phyloP scores from a whole-genome alignment of 2,113 vertebrate species.

The Carettochelys insculpta region DNA sequence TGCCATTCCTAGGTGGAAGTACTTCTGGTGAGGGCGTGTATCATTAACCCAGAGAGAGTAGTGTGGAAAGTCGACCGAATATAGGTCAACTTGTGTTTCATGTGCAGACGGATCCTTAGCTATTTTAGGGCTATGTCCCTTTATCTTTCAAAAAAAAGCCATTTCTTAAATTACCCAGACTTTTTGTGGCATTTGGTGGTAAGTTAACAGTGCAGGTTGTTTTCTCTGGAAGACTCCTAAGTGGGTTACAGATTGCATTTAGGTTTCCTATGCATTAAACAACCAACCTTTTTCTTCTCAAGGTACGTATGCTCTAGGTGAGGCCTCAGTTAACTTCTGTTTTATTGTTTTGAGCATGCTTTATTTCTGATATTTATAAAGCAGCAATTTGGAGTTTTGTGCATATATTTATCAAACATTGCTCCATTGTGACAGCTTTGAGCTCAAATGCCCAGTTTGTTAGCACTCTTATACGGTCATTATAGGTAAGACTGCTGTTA shows the following conservation, averaged over 20 bases:
- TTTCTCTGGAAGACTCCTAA: neutral
- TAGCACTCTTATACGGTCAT: neutral
- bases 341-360: neutral
- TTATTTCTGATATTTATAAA: neutral
- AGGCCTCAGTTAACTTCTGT: neutral
- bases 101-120: too few species aligned
- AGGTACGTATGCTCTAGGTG: neutral
- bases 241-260: neutral
- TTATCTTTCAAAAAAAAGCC: too few species aligned
- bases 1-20: neutral
- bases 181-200: neutral
- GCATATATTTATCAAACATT: neutral
- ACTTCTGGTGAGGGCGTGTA: neutral
- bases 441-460: neutral
- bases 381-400: too few species aligned
- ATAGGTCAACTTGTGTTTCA: neutral
- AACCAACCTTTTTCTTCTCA: neutral
- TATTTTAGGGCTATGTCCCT: too few species aligned
- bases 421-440: neutral
- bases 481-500: neutral
- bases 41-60: neutral
- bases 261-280: neutral
- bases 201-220: neutral
- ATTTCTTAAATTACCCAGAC: neutral
- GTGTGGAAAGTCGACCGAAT: neutral